These are phyloP conservation scores for Enteromius trimaculatus DNA, from an alignment of 2,797 vertebrate genomes.

Conservation along the genomic window DNA sequence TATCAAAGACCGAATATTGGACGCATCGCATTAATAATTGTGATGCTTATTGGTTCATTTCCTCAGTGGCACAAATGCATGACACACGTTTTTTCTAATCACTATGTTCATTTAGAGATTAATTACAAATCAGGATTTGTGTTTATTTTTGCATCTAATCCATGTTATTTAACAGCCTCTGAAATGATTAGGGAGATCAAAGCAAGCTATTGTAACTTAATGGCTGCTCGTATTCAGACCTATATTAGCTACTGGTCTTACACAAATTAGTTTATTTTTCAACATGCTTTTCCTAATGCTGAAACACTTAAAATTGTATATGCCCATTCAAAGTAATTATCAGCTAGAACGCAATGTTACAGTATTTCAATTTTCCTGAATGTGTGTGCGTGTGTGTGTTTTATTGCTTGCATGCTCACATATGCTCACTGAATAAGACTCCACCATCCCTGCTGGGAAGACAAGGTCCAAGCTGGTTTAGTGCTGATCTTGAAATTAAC, in stretches of 20 bases:
- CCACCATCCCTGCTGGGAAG: not conserved
- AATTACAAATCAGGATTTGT: slow-evolving; percentile 50
- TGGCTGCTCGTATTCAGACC: slow-evolving; percentile 27
- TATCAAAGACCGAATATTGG: slow-evolving; percentile 28
- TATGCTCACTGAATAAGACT: not conserved
- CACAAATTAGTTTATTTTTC: slow-evolving; percentile 20
- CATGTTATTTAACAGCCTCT: slow-evolving; percentile 41
- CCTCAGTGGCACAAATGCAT: slow-evolving; percentile 14
- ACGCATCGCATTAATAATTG: slow-evolving; percentile 1
- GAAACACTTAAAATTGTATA: slow-evolving; percentile 20
- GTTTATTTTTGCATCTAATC: slow-evolving; percentile 55
- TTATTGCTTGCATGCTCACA: not conserved
- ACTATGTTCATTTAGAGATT: slow-evolving; percentile 36
- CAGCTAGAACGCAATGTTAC: slow-evolving; percentile 8
- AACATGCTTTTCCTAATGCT: slow-evolving; percentile 21
- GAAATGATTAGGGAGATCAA: slow-evolving; percentile 53
- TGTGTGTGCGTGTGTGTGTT: not conserved
- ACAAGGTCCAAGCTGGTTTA: not conserved
- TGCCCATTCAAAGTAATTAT: slow-evolving; percentile 29
- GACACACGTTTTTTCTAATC: slow-evolving; percentile 15
- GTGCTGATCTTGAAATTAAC: not conserved
- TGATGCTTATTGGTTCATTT: slow-evolving; percentile 30
- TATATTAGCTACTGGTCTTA: slow-evolving; percentile 24
- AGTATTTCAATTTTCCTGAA: slow-evolving; percentile 35
- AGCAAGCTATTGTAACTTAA: slow-evolving; percentile 42